Percentiles rank a stretch among this genome's conserved stretches.
Conservation (phyloP, 2,113 vertebrate genomes). For the Charadrius vociferus region DNA sequence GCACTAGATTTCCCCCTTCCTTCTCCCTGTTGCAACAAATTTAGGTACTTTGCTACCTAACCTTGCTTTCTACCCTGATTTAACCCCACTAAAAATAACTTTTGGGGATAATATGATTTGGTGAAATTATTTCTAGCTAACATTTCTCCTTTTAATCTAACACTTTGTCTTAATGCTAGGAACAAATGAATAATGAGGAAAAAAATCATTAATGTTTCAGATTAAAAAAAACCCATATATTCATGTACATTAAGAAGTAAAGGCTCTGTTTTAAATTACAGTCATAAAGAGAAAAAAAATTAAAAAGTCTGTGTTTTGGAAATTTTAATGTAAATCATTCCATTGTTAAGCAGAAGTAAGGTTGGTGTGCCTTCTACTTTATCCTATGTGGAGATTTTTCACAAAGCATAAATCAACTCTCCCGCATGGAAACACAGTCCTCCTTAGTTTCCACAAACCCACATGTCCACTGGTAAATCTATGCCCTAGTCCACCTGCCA, state of each 20-base stretch:
- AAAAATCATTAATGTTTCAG: not conserved
- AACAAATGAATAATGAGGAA: not conserved
- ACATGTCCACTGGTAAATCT: not conserved
- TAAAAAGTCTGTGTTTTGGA: not conserved
- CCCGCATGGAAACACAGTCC: not conserved
- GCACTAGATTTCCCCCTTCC: not conserved
- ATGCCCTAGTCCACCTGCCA: slow-evolving; percentile 12
- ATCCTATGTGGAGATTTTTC: not conserved
- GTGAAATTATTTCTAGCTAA: not conserved
- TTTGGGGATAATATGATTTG: not conserved
- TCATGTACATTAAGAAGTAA: not conserved
- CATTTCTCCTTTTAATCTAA: not conserved
- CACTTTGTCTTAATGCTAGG: not conserved
- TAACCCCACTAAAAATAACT: not conserved
- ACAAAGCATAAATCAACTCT: not conserved
- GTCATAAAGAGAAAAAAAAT: not conserved
- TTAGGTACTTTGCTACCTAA: not conserved
- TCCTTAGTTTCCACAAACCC: not conserved
- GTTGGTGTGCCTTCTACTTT: not conserved
- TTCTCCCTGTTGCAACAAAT: not conserved
- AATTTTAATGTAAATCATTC: not conserved
- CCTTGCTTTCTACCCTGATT: not conserved
- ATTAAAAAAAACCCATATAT: not conserved
- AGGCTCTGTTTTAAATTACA: not conserved
- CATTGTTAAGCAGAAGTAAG: not conserved